Evolutionary conservation across 1,140 invertebrate species (phyloP).

Genomic region (Bombus affinis): DNA sequence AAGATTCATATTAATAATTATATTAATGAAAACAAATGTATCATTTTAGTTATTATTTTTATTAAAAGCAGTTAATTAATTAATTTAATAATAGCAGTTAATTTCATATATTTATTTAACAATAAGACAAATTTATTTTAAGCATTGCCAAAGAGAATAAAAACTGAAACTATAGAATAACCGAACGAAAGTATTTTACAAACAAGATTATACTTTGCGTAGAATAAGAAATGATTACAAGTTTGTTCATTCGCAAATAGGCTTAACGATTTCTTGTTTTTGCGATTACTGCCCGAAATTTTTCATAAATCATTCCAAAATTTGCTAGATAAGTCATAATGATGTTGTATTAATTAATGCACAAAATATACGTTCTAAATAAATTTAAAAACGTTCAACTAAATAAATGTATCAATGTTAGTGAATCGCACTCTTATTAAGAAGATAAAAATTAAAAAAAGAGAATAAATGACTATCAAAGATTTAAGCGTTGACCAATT

Average conservation of each 20-base stretch:
- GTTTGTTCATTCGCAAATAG: neutral
- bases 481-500: too few relatives aligned
- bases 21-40: neutral
- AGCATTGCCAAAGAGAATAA: neutral
- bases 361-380: neutral
- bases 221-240: neutral
- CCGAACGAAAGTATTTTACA: constrained; percentile 12
- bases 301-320: constrained; percentile 22
- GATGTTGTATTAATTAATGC: constrained; percentile 21
- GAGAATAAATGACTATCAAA: too few relatives aligned
- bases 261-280: neutral
- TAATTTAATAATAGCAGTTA: neutral
- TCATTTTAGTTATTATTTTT: constrained; percentile 14
- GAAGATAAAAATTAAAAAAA: too few relatives aligned
- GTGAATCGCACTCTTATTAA: too few relatives aligned
- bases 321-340: constrained; percentile 22
- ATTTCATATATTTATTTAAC: neutral
- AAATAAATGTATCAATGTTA: too few relatives aligned
- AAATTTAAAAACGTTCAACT: too few relatives aligned
- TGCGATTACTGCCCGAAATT: constrained; percentile 7
- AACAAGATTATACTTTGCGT: neutral
- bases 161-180: constrained; percentile 29
- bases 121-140: neutral
- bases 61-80: neutral
- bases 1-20: neutral